phyloP scores from a whole-genome alignment of 2,888 invertebrate genomes.

The Drosophila fungiperda region DNA sequence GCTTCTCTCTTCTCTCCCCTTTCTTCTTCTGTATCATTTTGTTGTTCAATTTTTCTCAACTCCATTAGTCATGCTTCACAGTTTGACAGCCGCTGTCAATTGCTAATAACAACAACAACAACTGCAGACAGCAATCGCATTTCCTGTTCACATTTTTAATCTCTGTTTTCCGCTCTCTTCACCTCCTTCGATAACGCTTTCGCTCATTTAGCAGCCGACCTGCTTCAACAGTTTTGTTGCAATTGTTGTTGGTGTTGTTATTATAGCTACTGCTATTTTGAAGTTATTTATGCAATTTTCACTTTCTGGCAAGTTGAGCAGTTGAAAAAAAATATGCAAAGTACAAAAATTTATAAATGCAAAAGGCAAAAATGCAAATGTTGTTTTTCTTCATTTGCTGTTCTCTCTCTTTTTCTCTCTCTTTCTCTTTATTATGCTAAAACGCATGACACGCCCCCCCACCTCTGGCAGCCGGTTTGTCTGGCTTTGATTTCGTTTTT shows the following conservation, averaged over 20 bases:
- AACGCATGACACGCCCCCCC: slow-evolving; percentile 65
- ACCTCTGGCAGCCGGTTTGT: slow-evolving; percentile 59
- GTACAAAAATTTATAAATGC: slow-evolving; percentile 1
- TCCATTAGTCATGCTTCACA: slow-evolving; percentile 47
- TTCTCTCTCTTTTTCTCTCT: neutral
- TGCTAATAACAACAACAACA: slow-evolving; percentile 28
- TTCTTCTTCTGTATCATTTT: neutral
- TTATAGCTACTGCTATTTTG: slow-evolving; percentile 24
- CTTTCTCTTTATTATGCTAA: slow-evolving; percentile 64
- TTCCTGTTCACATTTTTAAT: slow-evolving; percentile 57
- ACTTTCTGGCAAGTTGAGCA: slow-evolving; percentile 63
- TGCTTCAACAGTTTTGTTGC: slow-evolving; percentile 42
- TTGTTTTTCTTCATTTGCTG: slow-evolving; percentile 25
- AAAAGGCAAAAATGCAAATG: slow-evolving; percentile 55
- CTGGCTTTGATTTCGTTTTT: slow-evolving; percentile 27
- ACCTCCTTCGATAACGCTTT: slow-evolving; percentile 47
- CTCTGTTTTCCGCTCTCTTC: slow-evolving; percentile 16
- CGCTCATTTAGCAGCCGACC: slow-evolving; percentile 57
- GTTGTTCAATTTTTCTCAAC: neutral
- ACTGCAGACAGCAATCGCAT: slow-evolving; percentile 19
- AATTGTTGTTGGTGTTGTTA: slow-evolving; percentile 8
- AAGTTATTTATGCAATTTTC: slow-evolving; percentile 78
- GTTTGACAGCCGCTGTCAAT: slow-evolving; percentile 71
- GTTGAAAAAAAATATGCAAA: slow-evolving; percentile 26
- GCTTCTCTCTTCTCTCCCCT: neutral